These are phyloP conservation scores for Sitobion miscanthi DNA, from an alignment of 1,140 invertebrate genomes.

Conservation along the genomic window DNA sequence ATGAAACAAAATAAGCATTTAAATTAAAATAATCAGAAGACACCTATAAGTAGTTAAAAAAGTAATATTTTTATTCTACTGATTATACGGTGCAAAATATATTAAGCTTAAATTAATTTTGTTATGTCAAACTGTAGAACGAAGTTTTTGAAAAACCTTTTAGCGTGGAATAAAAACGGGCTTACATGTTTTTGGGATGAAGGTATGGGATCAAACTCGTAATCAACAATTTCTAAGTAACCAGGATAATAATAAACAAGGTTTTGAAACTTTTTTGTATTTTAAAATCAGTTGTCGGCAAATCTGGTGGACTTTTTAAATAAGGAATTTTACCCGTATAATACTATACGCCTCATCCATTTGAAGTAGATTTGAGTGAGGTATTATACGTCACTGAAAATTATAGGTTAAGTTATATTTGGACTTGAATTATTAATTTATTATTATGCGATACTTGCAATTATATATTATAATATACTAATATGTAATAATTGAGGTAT, in stretches of 20 bases:
- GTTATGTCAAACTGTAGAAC: not conserved
- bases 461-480: not conserved
- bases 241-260: too few species aligned
- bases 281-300: not conserved
- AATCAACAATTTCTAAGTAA: not conserved
- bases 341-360: not conserved
- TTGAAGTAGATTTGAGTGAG: not conserved
- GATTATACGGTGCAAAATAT: not conserved
- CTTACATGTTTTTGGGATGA: not conserved
- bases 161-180: not conserved
- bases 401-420: not conserved
- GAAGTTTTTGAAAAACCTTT: not conserved
- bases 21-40: not conserved
- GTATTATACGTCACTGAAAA: not conserved
- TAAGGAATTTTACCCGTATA: not conserved
- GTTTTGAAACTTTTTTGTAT: not conserved
- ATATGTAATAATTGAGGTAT: not conserved
- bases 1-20: not conserved
- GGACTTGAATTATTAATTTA: not conserved
- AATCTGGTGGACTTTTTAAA: not conserved
- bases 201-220: not conserved
- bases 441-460: too few species aligned
- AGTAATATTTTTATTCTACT: not conserved
- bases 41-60: not conserved
- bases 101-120: constrained; percentile 8